Evolutionary conservation across 1,140 invertebrate genomes (phyloP).

Genomic region (Cotesia glomerata): DNA sequence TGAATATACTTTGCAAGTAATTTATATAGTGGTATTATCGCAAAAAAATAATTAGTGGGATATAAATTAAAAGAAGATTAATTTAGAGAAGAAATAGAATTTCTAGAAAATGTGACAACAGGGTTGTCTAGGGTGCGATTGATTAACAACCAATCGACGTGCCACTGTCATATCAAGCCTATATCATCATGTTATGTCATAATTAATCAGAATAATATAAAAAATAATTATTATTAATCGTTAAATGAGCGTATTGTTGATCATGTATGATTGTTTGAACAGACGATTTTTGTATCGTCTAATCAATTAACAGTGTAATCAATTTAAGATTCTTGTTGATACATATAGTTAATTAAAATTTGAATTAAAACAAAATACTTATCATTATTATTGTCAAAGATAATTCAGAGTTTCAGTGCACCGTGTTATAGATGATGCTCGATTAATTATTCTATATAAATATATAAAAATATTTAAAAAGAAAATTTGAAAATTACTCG

Average conservation of each 20-base stretch:
- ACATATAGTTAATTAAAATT: slow-evolving; percentile 42
- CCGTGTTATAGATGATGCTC: slow-evolving; percentile 42
- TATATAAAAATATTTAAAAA: not conserved
- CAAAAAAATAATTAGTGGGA: not conserved
- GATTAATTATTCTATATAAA: slow-evolving; percentile 6
- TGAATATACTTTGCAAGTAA: not conserved
- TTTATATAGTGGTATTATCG: not conserved
- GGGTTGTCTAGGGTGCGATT: slow-evolving; percentile 26
- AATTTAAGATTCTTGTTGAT: slow-evolving; percentile 52
- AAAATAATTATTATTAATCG: slow-evolving; percentile 36
- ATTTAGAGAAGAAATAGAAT: not conserved
- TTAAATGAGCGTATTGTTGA: slow-evolving; percentile 57
- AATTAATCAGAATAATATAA: slow-evolving; percentile 34
- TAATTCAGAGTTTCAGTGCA: slow-evolving; percentile 45
- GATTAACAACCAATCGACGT: slow-evolving; percentile 41
- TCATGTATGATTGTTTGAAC: slow-evolving; percentile 41
- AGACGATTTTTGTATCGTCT: not conserved
- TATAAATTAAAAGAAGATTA: not conserved
- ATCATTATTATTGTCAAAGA: slow-evolving; percentile 34
- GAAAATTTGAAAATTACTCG: not conserved
- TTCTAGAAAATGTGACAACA: slow-evolving; percentile 23
- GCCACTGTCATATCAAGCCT: slow-evolving; percentile 62
- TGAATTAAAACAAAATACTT: slow-evolving; percentile 32
- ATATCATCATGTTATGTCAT: slow-evolving; percentile 62
- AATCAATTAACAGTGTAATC: slow-evolving; percentile 38